Evolutionary conservation across 2,888 invertebrate genomes (phyloP).

Genomic region (Lamellibrachia columna): DNA sequence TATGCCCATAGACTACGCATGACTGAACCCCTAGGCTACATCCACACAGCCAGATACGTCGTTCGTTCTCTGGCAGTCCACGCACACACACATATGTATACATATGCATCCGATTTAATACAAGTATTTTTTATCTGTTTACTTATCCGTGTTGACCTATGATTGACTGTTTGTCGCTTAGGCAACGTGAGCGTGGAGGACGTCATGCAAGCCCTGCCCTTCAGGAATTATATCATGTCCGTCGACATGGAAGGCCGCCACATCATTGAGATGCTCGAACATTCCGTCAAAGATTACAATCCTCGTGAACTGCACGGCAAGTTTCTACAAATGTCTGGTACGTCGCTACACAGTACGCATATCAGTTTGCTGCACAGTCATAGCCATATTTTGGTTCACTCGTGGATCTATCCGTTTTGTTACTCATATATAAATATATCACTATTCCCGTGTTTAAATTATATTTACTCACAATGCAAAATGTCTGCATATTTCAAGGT

Average conservation of each 20-base stretch:
- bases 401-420: too few species aligned
- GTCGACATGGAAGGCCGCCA: conserved; percentile 75
- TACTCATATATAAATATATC: too few species aligned
- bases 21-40: too few species aligned
- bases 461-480: too few species aligned
- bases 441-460: too few species aligned
- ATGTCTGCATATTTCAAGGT: too few species aligned
- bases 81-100: too few species aligned
- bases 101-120: background rate
- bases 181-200: conserved; percentile 75
- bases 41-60: too few species aligned
- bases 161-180: background rate
- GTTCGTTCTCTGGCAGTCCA: too few species aligned
- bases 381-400: too few species aligned
- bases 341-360: background rate
- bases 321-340: conserved; percentile 86
- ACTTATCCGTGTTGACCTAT: background rate
- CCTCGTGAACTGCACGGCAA: conserved; percentile 72
- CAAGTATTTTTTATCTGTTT: background rate
- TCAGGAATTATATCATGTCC: conserved; percentile 76
- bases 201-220: conserved; percentile 79
- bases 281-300: conserved; percentile 75
- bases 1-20: too few species aligned
- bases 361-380: too few species aligned
- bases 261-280: conserved; percentile 77